Evolutionary conservation across 2,888 invertebrate genomes (phyloP).

Genomic region (Melipona beecheii): DNA sequence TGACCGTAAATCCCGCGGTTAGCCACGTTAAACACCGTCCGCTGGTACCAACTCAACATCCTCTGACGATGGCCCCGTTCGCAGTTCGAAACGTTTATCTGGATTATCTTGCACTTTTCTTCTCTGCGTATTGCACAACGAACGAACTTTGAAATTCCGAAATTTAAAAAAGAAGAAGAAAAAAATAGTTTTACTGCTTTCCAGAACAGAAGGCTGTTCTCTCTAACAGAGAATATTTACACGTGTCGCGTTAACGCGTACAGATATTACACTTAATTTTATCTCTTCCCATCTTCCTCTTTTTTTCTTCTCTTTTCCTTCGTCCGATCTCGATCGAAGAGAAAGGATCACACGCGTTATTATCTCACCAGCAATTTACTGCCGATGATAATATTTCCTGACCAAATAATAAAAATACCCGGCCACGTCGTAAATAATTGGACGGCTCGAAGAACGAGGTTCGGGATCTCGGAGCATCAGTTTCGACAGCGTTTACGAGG

Average conservation of each 20-base stretch:
- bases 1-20: conserved; percentile 81
- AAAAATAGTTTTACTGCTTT: neutral
- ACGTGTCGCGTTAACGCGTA: neutral
- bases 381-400: conserved; percentile 52
- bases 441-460: conserved; percentile 41
- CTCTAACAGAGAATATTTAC: neutral
- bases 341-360: conserved; percentile 39
- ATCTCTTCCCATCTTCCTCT: neutral
- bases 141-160: neutral
- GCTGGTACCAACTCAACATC: conserved; percentile 26
- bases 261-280: neutral
- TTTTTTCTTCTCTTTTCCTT: too few species aligned
- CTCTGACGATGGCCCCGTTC: neutral
- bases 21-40: conserved; percentile 27
- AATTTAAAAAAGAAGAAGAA: neutral
- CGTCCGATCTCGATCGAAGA: neutral
- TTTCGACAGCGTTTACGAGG: conserved; percentile 66
- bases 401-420: conserved; percentile 58
- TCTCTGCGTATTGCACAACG: neutral
- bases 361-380: conserved; percentile 59
- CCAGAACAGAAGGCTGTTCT: too few species aligned
- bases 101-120: too few species aligned
- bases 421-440: conserved; percentile 58
- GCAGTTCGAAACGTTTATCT: too few species aligned
- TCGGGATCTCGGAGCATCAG: conserved; percentile 52